These are phyloP conservation scores for Cuculus canorus DNA, from an alignment of 2,797 vertebrate species.

Conservation along the genomic window DNA sequence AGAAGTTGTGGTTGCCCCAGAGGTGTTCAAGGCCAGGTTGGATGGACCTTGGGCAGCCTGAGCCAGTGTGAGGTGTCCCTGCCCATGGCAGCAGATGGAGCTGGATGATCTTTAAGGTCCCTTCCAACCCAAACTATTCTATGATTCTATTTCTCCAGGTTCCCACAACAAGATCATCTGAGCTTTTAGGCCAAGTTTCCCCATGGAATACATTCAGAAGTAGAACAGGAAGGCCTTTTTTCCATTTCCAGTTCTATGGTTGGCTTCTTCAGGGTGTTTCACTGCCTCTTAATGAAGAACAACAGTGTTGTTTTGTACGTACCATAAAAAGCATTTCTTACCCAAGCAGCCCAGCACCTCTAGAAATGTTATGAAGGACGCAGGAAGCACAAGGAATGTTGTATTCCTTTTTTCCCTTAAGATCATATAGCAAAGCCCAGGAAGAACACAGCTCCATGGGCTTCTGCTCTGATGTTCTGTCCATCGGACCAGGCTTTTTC, in stretches of 20 bases:
- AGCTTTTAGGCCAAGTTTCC: background rate
- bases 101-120: no score
- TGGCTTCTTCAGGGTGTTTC: background rate
- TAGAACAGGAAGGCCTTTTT: background rate
- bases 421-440: background rate
- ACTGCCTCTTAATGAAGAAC: background rate
- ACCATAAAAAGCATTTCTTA: background rate
- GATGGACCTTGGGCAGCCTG: no score
- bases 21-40: no score
- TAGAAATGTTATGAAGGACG: background rate
- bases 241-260: background rate
- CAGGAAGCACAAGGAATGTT: background rate
- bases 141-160: background rate
- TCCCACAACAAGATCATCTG: background rate
- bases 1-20: no score
- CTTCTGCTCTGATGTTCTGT: background rate
- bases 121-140: no score
- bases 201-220: background rate
- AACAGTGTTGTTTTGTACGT: background rate
- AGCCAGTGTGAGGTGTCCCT: no score
- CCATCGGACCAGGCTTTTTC: background rate
- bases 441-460: background rate
- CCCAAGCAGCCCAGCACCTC: background rate
- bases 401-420: background rate
- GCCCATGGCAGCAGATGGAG: no score